phyloP scores from a whole-genome alignment of 2,113 vertebrate species.

The Nyctereutes procyonoides region DNA sequence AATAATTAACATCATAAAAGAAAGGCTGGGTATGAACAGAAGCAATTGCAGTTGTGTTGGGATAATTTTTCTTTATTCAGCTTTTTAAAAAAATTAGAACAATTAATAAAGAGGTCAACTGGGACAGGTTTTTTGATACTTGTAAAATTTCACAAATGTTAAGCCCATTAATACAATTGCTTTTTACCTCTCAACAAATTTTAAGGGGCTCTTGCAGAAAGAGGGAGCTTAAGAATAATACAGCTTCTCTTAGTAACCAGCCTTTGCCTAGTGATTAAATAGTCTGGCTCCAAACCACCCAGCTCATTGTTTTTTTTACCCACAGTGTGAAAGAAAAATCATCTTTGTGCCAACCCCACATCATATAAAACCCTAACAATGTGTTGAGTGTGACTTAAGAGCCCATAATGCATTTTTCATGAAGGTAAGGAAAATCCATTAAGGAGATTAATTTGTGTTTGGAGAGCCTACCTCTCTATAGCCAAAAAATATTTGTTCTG shows the following conservation, averaged over 20 bases:
- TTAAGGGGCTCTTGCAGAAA: slow-evolving; percentile 18
- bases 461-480: slow-evolving; percentile 24
- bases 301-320: slow-evolving; percentile 53
- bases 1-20: background rate
- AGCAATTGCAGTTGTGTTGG: background rate
- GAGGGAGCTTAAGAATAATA: background rate
- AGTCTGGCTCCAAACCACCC: slow-evolving; percentile 44
- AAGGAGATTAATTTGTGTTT: slow-evolving; percentile 76
- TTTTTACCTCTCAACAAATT: slow-evolving; percentile 34
- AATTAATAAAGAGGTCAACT: background rate
- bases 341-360: background rate
- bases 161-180: background rate
- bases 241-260: slow-evolving; percentile 17
- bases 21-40: background rate
- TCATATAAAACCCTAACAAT: slow-evolving; percentile 39
- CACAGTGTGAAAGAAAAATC: slow-evolving; percentile 52
- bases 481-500: slow-evolving; percentile 54
- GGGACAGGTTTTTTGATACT: background rate
- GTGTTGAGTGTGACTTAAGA: slow-evolving; percentile 52
- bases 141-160: background rate
- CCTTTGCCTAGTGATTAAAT: slow-evolving; percentile 65
- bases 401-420: slow-evolving; percentile 50
- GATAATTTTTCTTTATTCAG: background rate
- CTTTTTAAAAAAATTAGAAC: background rate
- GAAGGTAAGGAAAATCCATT: slow-evolving; percentile 79